A percentile compares a stretch with the other conserved stretches of the same genome.
phyloP scores from a whole-genome alignment of 2,113 vertebrate species.

The Progne subis region DNA sequence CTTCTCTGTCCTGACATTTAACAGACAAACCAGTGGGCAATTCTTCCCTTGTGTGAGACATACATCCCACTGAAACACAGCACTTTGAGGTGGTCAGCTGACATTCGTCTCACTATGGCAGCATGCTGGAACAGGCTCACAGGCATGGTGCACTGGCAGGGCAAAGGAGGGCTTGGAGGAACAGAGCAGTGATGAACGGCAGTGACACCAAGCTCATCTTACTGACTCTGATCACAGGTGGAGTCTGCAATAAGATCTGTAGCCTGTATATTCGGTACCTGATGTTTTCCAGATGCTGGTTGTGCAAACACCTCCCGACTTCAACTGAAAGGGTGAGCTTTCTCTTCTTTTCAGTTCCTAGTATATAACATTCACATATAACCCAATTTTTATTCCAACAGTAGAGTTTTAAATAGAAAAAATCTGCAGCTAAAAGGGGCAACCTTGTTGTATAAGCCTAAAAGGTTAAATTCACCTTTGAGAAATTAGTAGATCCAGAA shows the following conservation, averaged over 20 bases:
- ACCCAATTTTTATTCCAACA: not conserved
- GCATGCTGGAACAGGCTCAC: not conserved
- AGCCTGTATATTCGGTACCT: rapidly evolving
- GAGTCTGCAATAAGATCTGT: not conserved
- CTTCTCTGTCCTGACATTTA: not conserved
- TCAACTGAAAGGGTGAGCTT: not conserved
- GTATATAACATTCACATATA: rapidly evolving
- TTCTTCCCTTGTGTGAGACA: not conserved
- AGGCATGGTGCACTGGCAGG: not conserved
- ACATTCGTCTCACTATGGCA: not conserved
- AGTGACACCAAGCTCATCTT: not conserved
- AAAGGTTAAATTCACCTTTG: not conserved
- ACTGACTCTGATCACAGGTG: not conserved
- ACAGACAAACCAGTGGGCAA: not conserved
- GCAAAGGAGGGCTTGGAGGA: not conserved
- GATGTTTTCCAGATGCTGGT: not conserved
- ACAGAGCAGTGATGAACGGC: not conserved
- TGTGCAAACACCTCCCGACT: not conserved
- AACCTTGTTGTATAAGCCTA: not conserved
- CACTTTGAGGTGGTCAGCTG: not conserved
- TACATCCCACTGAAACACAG: not conserved
- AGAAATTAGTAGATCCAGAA: not conserved
- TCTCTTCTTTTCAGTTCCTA: not conserved
- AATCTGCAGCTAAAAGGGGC: not conserved
- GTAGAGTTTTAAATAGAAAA: not conserved